Evolutionary conservation across 2,113 vertebrate species (phyloP).

Genomic region (Anolis carolinensis): DNA sequence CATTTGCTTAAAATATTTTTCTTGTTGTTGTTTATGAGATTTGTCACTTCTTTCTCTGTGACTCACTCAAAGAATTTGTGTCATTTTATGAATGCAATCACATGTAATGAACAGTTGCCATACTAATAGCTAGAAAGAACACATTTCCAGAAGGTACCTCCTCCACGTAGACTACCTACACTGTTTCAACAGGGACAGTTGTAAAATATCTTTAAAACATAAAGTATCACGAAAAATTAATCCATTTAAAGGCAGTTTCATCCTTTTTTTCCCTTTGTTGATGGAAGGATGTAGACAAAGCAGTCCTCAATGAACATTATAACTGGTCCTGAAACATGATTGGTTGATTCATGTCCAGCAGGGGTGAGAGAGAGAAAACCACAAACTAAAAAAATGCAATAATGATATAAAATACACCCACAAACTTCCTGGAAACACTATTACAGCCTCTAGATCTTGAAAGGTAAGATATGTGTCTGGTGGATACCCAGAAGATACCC

Average conservation of each 20-base stretch:
- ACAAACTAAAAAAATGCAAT: neutral
- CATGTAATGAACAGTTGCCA: conserved; percentile 61
- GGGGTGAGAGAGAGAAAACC: neutral
- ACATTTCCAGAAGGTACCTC: conserved; percentile 51
- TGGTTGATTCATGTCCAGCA: neutral
- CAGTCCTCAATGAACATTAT: neutral
- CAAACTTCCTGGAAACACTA: neutral
- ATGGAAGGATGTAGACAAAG: neutral
- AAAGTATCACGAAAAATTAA: conserved; percentile 20
- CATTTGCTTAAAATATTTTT: conserved; percentile 40
- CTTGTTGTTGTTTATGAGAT: conserved; percentile 30
- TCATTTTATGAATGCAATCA: conserved; percentile 52
- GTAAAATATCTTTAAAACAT: conserved; percentile 52
- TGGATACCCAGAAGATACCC: neutral
- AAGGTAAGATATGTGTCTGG: neutral
- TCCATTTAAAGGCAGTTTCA: conserved; percentile 15
- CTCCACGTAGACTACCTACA: conserved; percentile 61
- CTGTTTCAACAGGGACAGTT: conserved; percentile 55
- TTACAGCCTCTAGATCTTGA: neutral
- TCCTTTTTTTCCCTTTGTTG: neutral
- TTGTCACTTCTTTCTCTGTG: conserved; percentile 58
- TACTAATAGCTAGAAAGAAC: conserved; percentile 61
- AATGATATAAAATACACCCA: neutral
- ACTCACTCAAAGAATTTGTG: conserved; percentile 60
- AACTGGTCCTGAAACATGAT: neutral